Evolutionary conservation across 2,113 vertebrate species (phyloP).

Genomic region (Propithecus coquereli): DNA sequence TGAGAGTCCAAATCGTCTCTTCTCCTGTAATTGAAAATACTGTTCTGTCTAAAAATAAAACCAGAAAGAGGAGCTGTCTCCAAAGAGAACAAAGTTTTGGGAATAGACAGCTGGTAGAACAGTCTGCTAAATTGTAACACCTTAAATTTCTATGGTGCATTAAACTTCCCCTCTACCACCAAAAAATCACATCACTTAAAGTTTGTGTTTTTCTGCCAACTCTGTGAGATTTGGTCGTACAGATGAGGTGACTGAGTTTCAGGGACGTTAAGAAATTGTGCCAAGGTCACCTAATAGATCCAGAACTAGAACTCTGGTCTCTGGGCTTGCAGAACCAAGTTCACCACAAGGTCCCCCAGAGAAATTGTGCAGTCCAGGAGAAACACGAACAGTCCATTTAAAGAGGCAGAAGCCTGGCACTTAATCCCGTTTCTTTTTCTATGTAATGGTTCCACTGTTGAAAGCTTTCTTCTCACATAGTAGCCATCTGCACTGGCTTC

Average conservation of each 20-base stretch:
- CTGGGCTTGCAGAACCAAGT: neutral
- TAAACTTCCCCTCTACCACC: neutral
- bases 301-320: neutral
- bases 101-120: neutral
- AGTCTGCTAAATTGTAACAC: neutral
- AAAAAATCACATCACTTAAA: neutral
- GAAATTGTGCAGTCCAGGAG: neutral
- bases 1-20: neutral
- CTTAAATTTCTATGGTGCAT: neutral
- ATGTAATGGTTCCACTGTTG: too few species aligned
- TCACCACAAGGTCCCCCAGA: neutral
- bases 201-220: neutral
- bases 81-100: neutral
- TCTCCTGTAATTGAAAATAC: neutral
- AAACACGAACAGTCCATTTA: neutral
- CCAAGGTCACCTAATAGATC: neutral
- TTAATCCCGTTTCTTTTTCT: neutral
- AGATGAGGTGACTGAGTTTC: neutral
- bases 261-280: neutral
- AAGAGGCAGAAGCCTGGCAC: neutral
- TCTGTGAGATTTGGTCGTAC: neutral
- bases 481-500: neutral
- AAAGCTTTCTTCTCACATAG: neutral
- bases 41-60: constrained; percentile 11
- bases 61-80: neutral